Percentiles rank a stretch among this genome's conserved stretches.
Conservation (phyloP, 1,140 invertebrate genomes). For the Drosophila melanica region DNA sequence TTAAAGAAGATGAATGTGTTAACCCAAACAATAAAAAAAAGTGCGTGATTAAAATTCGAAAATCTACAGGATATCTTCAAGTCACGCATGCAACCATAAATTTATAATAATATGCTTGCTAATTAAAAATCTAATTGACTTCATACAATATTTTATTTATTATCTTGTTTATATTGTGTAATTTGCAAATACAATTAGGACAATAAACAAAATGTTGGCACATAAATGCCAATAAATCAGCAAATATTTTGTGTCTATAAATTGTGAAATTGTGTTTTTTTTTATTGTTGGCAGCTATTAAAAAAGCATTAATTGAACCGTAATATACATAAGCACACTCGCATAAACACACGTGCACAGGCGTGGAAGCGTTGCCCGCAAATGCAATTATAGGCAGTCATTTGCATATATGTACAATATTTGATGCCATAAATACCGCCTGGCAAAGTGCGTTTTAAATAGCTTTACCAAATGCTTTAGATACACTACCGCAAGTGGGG, state of each 20-base stretch:
- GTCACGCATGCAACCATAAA: not conserved
- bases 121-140: conserved; percentile 15
- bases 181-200: conserved; percentile 27
- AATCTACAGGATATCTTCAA: not conserved
- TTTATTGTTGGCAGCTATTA: conserved; percentile 29
- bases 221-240: conserved; percentile 18
- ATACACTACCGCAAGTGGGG: not conserved
- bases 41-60: too few relatives aligned
- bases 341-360: not conserved
- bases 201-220: conserved; percentile 14
- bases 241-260: conserved; percentile 2
- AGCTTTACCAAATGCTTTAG: conserved; percentile 9
- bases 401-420: conserved; percentile 31
- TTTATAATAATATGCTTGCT: not conserved
- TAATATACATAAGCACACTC: conserved; percentile 13
- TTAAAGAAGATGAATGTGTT: too few relatives aligned
- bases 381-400: conserved; percentile 38
- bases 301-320: conserved; percentile 44
- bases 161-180: conserved; percentile 16
- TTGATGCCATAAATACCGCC: conserved; percentile 17
- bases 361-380: not conserved
- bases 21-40: too few relatives aligned
- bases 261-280: conserved; percentile 3
- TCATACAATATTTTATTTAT: conserved; percentile 4
- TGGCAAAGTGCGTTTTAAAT: conserved; percentile 30